Evolutionary conservation across 2,888 invertebrate genomes (phyloP).

Genomic region (Maniola hyperantus): DNA sequence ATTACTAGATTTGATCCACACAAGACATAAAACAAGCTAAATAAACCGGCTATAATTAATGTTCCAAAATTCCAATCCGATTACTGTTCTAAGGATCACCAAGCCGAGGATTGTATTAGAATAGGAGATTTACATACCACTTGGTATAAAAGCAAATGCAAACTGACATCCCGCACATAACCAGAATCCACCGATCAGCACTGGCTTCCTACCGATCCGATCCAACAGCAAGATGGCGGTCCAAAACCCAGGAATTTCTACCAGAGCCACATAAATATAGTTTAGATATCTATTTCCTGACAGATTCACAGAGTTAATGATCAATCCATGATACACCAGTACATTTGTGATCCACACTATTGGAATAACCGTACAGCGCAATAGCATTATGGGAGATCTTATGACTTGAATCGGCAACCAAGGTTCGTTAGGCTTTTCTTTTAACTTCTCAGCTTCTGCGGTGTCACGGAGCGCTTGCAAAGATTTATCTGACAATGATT

Average conservation of each 20-base stretch:
- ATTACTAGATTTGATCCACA: too few species aligned
- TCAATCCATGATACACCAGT: constrained; percentile 87
- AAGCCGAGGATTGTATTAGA: too few species aligned
- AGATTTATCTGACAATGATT: constrained; percentile 79
- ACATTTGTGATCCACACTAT: constrained; percentile 88
- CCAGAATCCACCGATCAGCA: constrained; percentile 83
- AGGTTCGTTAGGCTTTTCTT: constrained; percentile 58
- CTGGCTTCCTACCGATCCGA: constrained; percentile 84
- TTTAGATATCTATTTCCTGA: constrained; percentile 86
- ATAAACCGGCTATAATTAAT: too few species aligned
- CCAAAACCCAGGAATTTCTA: constrained; percentile 89
- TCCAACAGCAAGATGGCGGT: constrained; percentile 85
- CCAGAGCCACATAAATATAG: constrained; percentile 84
- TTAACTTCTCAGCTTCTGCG: constrained; percentile 61
- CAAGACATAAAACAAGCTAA: too few species aligned
- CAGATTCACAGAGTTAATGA: constrained; percentile 85
- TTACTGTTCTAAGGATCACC: too few species aligned
- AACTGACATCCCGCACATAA: constrained; percentile 85
- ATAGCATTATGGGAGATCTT: constrained; percentile 57
- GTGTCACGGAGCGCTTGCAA: constrained; percentile 65
- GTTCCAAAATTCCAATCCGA: too few species aligned
- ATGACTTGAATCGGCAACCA: constrained; percentile 63
- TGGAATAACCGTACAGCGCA: constrained; percentile 66
- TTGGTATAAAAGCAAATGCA: constrained; percentile 82
- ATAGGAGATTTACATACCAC: constrained; percentile 42